phyloP scores from a whole-genome alignment of 2,797 vertebrate species.

The Sciaenops ocellatus region DNA sequence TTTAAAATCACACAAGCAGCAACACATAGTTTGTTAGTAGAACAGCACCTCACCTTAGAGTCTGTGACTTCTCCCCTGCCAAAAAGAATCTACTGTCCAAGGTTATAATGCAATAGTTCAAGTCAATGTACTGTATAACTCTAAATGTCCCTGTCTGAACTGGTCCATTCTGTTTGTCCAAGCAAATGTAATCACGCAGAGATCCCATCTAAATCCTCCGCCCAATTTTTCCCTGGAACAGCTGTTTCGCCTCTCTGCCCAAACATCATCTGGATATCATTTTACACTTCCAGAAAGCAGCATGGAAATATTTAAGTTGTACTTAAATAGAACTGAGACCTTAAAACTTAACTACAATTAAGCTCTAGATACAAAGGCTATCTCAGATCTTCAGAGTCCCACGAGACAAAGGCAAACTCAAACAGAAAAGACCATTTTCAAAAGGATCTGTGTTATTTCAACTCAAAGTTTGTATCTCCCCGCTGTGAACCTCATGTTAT shows the following conservation, averaged over 20 bases:
- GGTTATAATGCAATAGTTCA: not conserved
- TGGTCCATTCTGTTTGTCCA: not conserved
- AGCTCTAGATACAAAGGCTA: not conserved
- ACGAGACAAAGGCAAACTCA: no score
- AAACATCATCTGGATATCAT: constrained; percentile 1
- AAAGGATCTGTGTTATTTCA: no score
- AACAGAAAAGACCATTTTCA: no score
- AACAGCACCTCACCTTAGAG: constrained; percentile 51
- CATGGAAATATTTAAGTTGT: no score
- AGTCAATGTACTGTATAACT: constrained; percentile 58
- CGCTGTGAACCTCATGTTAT: no score
- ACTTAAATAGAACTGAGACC: not conserved
- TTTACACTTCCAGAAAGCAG: not conserved
- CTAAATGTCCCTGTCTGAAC: not conserved
- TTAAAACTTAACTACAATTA: not conserved
- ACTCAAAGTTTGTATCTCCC: no score
- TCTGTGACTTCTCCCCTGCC: not conserved
- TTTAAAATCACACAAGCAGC: not conserved
- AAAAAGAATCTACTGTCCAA: not conserved
- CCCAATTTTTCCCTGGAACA: not conserved
- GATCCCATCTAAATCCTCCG: not conserved
- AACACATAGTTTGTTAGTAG: not conserved
- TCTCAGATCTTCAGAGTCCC: no score
- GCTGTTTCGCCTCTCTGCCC: not conserved
- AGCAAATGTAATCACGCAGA: not conserved